Conservation (phyloP, 2,113 vertebrate species). For the Rattus rattus region DNA sequence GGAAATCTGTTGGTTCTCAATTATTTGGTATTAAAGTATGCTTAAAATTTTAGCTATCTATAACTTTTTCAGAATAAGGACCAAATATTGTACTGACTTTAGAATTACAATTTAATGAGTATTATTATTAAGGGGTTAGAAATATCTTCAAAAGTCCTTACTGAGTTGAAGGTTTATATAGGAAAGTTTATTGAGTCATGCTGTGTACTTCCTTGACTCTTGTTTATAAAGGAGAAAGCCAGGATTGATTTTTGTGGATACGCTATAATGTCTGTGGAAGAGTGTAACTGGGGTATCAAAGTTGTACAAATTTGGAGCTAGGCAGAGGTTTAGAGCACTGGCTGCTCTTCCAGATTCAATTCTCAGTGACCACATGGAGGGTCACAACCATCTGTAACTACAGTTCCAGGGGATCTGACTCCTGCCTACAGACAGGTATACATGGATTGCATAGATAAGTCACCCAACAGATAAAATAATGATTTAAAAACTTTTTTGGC, state of each 20-base stretch:
- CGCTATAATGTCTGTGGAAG: background rate
- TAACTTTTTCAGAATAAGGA: background rate
- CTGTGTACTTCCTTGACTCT: conserved; percentile 20
- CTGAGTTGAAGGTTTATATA: background rate
- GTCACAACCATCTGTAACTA: background rate
- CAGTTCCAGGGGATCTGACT: background rate
- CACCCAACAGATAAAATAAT: background rate
- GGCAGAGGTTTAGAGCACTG: background rate
- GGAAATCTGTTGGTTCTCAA: conserved; percentile 5
- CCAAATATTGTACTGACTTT: background rate
- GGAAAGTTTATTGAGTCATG: background rate
- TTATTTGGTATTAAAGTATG: background rate
- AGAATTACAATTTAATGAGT: background rate
- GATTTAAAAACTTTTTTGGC: background rate
- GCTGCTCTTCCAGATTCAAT: background rate
- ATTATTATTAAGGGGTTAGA: background rate
- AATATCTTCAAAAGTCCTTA: background rate
- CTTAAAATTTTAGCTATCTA: background rate
- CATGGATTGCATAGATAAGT: background rate
- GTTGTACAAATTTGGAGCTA: background rate
- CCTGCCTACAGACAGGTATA: background rate
- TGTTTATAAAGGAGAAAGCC: conserved; percentile 28
- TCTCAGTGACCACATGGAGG: background rate
- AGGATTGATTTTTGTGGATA: conserved; percentile 26
- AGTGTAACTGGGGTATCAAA: background rate